Base-by-base conservation (phyloP, 2,888 invertebrate species). In the Lasioglossum morio region DNA sequence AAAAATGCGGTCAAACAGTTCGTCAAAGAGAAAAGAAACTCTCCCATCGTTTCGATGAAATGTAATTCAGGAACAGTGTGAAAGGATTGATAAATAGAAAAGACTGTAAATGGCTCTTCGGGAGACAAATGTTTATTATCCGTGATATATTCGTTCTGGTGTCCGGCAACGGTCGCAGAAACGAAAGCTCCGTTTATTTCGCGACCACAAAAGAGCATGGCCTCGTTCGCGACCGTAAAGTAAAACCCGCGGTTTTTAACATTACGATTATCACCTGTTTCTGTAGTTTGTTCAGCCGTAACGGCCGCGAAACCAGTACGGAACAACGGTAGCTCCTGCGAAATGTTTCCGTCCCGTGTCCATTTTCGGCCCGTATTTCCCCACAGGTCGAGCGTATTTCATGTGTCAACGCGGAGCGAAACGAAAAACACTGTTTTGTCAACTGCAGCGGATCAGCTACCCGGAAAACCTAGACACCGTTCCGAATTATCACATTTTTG, bases 401-500 rank as follows among this genome's bases (percentile, higher is more conserved):
- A 30, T 27, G 48, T 75, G 83, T 78, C 83, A 75, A 53, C 73
- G 69, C 12, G 60, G 53, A n/a, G 16, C 14, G 69, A 53, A 53
- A 77, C 53, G 82, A 82, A 46, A 83, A 85, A 83, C 57, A 53
- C n/a, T 16, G 27, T 23, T 70, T 83, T 70, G 77, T 69, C 82
- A 74, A 69, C 57, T 57, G 77, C 74, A 27, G 63, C 12, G 37
- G n/a, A 43, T 74, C 77, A n/a, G 27, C 12, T 23, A 8, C 7
- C 14, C 23, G 27, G 70, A 53, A 72, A 69, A 84, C 78, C 60
- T 43, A 34, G 30, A 40, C 70, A 53, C 72, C 16, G 19, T 12
- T 19, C 16, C 4, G 40, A 3, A 48, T 48, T 12, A 37, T 53
- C 37, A 69, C 37, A 46, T n/a, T 66, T 77, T 40, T 43, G 72